phyloP scores from a whole-genome alignment of 2,113 vertebrate genomes.

The Nettapus auritus region DNA sequence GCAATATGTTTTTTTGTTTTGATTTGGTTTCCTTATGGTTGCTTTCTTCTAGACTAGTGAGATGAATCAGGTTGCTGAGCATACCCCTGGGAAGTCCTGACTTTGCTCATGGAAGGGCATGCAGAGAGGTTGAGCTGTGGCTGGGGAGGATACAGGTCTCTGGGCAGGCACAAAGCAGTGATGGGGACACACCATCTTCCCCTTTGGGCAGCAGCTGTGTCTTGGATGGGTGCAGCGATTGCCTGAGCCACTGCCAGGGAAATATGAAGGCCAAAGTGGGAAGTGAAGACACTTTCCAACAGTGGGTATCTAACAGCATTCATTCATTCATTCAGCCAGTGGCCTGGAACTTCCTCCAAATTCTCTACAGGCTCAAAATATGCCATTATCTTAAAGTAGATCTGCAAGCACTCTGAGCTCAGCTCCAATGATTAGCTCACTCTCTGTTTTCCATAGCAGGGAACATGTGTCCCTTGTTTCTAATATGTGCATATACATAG shows the following conservation, averaged over 20 bases:
- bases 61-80: neutral
- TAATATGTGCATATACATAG: neutral
- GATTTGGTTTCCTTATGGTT: too few species aligned
- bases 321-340: neutral
- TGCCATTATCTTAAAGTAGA: neutral
- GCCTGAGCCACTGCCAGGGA: neutral
- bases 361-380: neutral
- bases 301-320: neutral
- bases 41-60: neutral
- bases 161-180: neutral
- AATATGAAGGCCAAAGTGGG: accelerated
- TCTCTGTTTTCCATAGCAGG: neutral
- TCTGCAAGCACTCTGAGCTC: neutral
- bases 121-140: neutral
- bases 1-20: neutral
- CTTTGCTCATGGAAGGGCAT: neutral
- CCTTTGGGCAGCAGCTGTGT: neutral
- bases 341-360: neutral
- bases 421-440: neutral
- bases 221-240: accelerated
- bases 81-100: neutral
- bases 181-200: accelerated
- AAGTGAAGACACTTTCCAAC: neutral
- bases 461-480: neutral
- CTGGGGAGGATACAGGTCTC: neutral